A percentile compares a stretch with the other conserved stretches of the same genome.
These are phyloP conservation scores for Protomyctophum bolini DNA, from an alignment of 2,113 vertebrate genomes.

Conservation along the genomic window DNA sequence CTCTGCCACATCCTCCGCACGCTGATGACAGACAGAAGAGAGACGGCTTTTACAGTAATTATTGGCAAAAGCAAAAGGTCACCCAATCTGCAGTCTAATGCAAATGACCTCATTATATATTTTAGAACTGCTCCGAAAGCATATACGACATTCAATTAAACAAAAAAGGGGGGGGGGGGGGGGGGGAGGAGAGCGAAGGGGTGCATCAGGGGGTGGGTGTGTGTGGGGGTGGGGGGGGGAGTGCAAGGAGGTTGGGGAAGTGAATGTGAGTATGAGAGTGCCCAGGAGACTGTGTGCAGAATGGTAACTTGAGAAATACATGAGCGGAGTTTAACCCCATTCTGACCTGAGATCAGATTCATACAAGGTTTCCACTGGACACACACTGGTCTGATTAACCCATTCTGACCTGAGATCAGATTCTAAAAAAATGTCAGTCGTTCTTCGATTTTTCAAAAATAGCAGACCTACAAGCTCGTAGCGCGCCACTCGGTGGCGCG, in stretches of 20 bases:
- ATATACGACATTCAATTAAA: constrained; percentile 80
- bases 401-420: too few relatives aligned
- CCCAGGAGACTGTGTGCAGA: background rate
- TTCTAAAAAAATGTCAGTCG: too few relatives aligned
- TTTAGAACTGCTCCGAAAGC: constrained; percentile 77
- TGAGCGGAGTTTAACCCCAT: constrained; percentile 1
- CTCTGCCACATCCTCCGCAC: constrained; percentile 69
- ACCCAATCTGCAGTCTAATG: constrained; percentile 83
- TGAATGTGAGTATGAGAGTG: too few relatives aligned
- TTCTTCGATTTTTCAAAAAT: too few relatives aligned
- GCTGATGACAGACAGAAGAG: constrained; percentile 77
- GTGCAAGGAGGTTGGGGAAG: background rate
- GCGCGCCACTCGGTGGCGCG: too few relatives aligned
- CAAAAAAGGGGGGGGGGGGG: constrained; percentile 45
- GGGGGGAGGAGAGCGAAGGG: constrained; percentile 21
- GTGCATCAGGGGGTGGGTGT: background rate
- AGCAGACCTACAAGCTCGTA: too few relatives aligned
- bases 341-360: too few relatives aligned
- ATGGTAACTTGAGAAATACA: constrained; percentile 14
- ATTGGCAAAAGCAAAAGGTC: constrained; percentile 89
- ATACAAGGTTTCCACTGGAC: too few relatives aligned
- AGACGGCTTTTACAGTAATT: constrained; percentile 84
- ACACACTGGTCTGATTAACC: too few relatives aligned
- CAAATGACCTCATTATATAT: constrained; percentile 86
- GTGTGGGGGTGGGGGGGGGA: too few relatives aligned